Evolutionary conservation across 1,140 invertebrate species (phyloP), one percentile per base, ranked within the genome.

Genomic region (Drosophila murphyi): DNA sequence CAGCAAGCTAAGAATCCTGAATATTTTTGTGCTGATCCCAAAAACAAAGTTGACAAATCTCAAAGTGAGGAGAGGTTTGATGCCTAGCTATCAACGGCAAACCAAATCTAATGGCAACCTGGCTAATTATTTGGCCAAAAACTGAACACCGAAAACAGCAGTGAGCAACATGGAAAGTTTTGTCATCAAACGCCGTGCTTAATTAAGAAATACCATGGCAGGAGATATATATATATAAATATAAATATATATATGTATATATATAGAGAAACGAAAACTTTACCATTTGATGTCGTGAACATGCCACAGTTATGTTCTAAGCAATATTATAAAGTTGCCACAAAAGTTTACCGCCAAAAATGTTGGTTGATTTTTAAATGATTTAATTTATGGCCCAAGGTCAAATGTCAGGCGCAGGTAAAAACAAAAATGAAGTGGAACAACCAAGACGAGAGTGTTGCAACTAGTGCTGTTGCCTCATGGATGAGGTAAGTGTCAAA

Each of bases 351-450:
- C 37, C 60, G 73, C 57, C 78, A 81, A 80, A 85, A 86, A 85
- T 85, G 86, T 81, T 85, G 78, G 81, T 85, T 86, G 82, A 85
- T 85, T 78, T 85, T 85, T 68, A 80, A 86, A 86, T 85, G 69
- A 80, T 86, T 85, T 75, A 56, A 83, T 76, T 68, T 85, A 64
- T 61, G 41, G 69, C 68, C 43, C 41, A 60, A 29, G 68, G 81
- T n/a, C 63, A 76, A 67, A 62, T 71, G 81, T 80, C 81, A 77
- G 41, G 34, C 57, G 35, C 80, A 79, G 70, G 41, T 51, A 47
- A 80, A 79, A 20, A 10, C 60, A 50, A 79, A 69, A 80, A 65
- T 52, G 51, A 61, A 72, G 64, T 72, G 4, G 32, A 10, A 37
- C 4, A 55, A 35, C n/a, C 37, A 35, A 12, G 20, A 20, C 20